A percentile compares a stretch with the other conserved stretches of the same genome.
Conservation (phyloP, 2,888 invertebrate genomes). For the Epistrophe eligans region DNA sequence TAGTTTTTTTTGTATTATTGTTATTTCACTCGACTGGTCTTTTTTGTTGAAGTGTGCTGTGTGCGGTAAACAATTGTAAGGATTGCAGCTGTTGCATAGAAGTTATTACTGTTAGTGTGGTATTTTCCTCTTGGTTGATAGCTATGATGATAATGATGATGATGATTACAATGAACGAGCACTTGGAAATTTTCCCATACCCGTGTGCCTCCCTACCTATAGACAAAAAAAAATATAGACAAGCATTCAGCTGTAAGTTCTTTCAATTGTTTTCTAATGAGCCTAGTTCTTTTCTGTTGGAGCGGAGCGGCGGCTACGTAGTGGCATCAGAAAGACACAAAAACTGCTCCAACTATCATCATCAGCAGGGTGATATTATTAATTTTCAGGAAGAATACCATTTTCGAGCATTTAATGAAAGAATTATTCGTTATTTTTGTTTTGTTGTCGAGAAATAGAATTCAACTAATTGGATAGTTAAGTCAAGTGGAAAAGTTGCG, state of each 20-base stretch:
- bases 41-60: conserved; percentile 46
- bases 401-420: conserved; percentile 45
- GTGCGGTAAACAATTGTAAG: conserved; percentile 38
- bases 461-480: conserved; percentile 73
- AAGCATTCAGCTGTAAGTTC: conserved; percentile 39
- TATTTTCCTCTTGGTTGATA: neutral
- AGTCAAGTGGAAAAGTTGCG: conserved; percentile 70
- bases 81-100: conserved; percentile 61
- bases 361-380: conserved; percentile 55
- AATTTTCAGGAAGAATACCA: conserved; percentile 45
- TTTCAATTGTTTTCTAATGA: conserved; percentile 72
- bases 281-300: conserved; percentile 44
- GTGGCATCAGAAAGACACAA: neutral
- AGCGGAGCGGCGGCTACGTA: neutral
- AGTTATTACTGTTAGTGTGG: conserved; percentile 57
- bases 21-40: conserved; percentile 47
- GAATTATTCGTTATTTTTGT: conserved; percentile 39
- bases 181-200: conserved; percentile 12
- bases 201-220: neutral
- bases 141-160: conserved; percentile 55
- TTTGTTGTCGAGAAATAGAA: conserved; percentile 42
- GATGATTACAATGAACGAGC: conserved; percentile 58
- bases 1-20: conserved; percentile 24
- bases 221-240: neutral
- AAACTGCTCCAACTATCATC: conserved; percentile 17